Base-by-base conservation (phyloP, 2,797 vertebrate genomes). In the Pipistrellus kuhlii region DNA sequence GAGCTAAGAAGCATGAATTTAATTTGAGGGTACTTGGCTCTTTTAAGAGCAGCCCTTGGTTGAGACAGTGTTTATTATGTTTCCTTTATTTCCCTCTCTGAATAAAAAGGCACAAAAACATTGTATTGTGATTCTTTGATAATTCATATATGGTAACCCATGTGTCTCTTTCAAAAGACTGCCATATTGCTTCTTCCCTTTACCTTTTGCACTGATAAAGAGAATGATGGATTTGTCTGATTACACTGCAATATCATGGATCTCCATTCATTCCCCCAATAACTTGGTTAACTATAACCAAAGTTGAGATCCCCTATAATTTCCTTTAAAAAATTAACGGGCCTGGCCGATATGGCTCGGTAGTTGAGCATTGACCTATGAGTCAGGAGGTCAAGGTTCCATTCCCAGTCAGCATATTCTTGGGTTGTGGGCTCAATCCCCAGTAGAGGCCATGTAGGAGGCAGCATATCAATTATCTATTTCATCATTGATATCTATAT, bases 301-400 rank as follows among this genome's bases (percentile, higher is more conserved):
- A 76, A 86, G 44, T 18, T 38, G 59, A 97, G 73, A 83, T 3
- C n/a, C n/a, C 64, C 59, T 4, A 3, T 82, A 91, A 68, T 88
- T 88, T 59, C 80, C 38, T 94, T 94, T 85, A 55, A 76, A 88
- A 62, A 97, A 68, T 85, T 85, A 94, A 94, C 0, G 5, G 5
- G 59, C 12, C 59, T 4, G 25, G 27, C 59, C 12, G 2, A 5
- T 62, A 12, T 62, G 27, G 12, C 59, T 62, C 5, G 5, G 27
- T 62, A 6, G 59, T 62, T 62, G 59, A 62, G 25, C 20, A 55
- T 9, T 55, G 53, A 55, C 53, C 8, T 55, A 55, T 55, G 53
- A 21, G 53, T 21, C 21, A 55, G 12, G 59, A 30, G 12, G 59
- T 62, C 59, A 62, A 62, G 59, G 25, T 62, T 62, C 59, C 59